Evolutionary conservation across 2,113 vertebrate genomes (phyloP).

Genomic region (Tonatia bakeri): DNA sequence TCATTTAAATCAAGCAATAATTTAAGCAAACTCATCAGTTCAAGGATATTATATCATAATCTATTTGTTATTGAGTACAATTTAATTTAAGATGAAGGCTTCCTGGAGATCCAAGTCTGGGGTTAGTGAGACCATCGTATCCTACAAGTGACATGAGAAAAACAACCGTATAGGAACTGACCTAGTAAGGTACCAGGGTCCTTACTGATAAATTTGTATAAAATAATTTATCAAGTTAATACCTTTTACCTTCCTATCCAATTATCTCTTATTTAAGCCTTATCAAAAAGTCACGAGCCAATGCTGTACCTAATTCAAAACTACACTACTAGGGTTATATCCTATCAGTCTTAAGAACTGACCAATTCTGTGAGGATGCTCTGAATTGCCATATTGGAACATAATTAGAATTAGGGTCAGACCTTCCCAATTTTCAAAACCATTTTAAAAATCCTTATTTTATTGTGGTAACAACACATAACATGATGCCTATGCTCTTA

Average conservation of each 20-base stretch:
- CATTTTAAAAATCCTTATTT: background rate
- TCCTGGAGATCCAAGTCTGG: background rate
- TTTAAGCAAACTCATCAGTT: background rate
- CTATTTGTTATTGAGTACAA: background rate
- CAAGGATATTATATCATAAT: background rate
- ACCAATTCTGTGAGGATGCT: background rate
- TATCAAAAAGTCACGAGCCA: background rate
- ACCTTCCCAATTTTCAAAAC: background rate
- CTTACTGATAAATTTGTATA: background rate
- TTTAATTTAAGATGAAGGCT: background rate
- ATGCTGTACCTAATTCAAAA: background rate
- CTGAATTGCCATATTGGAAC: background rate
- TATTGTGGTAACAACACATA: background rate
- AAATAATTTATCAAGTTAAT: background rate
- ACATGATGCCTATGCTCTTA: background rate
- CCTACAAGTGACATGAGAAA: background rate
- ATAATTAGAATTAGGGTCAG: background rate
- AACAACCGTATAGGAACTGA: background rate
- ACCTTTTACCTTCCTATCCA: background rate
- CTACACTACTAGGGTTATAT: background rate
- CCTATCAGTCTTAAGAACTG: background rate
- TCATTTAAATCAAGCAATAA: slow-evolving; percentile 8
- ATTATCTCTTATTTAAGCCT: slow-evolving; percentile 1
- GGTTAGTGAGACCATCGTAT: background rate
- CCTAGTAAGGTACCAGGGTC: background rate